Evolutionary conservation across 2,888 invertebrate species (phyloP).

Genomic region (Thymelicus lineola): DNA sequence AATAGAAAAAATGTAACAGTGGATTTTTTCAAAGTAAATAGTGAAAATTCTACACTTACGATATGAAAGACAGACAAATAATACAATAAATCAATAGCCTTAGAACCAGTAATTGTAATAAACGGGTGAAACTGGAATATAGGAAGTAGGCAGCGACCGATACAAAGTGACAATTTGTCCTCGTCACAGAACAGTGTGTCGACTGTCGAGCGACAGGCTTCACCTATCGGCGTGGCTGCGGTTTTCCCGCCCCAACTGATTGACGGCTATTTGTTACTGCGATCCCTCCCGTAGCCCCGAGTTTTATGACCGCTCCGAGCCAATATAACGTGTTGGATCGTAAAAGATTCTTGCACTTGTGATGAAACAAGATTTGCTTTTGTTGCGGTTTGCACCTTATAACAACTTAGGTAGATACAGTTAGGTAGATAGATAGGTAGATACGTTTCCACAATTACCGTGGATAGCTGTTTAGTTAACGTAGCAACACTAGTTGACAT

Average conservation of each 20-base stretch:
- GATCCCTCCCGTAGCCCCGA: background rate
- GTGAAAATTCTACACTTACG: too few relatives aligned
- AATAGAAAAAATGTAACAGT: too few relatives aligned
- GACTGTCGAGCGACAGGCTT: slow-evolving; percentile 1
- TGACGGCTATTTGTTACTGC: slow-evolving; percentile 28
- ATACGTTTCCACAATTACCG: too few relatives aligned
- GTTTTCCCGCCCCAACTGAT: slow-evolving; percentile 28
- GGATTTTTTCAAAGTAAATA: too few relatives aligned
- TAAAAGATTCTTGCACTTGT: slow-evolving; percentile 15
- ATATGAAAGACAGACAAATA: background rate
- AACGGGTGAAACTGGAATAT: background rate
- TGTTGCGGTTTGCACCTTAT: background rate
- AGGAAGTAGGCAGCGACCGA: background rate
- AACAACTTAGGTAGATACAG: too few relatives aligned
- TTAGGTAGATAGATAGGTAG: too few relatives aligned
- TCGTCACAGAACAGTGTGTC: background rate
- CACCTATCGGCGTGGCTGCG: slow-evolving; percentile 17
- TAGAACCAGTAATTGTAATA: background rate
- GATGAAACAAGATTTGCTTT: background rate
- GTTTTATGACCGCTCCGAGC: slow-evolving; percentile 23
- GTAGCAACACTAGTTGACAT: too few relatives aligned
- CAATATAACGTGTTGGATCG: slow-evolving; percentile 3
- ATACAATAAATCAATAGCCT: background rate
- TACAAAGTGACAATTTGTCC: slow-evolving; percentile 2
- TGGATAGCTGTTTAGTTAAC: too few relatives aligned